Base-by-base conservation (phyloP, 1,140 invertebrate genomes). In the Orius laevigatus region DNA sequence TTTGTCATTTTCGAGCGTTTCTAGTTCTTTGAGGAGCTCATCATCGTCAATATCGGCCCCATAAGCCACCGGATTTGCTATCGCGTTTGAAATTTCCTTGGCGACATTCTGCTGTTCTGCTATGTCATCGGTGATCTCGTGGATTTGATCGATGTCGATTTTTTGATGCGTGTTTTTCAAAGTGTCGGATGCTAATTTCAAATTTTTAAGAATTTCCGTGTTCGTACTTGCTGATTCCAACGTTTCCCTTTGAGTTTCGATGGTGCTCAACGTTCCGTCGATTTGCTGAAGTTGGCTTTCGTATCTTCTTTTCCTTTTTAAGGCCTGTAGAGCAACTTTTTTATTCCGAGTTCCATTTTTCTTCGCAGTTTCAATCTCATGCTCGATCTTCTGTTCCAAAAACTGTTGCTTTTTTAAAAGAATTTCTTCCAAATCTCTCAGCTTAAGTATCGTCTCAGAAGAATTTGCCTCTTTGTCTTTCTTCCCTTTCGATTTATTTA, bases 91-190 rank as follows among this genome's bases (percentile, higher is more conserved):
- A 58, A 99, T 98, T 78, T 99, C 95, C 58, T 81, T 82, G 1
- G 94, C 91, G 34, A 98, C 82, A 66, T 98, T 94, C 68, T 98
- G 93, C 67, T 98, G 95, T 64, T 99, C 95, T 20, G 92, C 90
- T 58, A 99, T 94, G 60, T 98, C 95, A 62, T 98, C 95, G 92
- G 98, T 98, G 69, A 98, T 84, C 63, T 97, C 90, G 61, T 98
- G 92, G 6, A 98, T 92, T 71, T 97, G 79, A 68, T 96, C 91
- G 40, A 94, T 85, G 71, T 96, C 89, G 38, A 98, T 89, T 64
- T 96, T 81, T 65, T 96, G 82, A 69, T 99, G 94, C 44, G 92
- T 91, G 51, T 79, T 69, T 69, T 98, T 98, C 53, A 98, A 74
- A n/a, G 93, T 89, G 66, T 95, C 92, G 3, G 93, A 91, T 10